Evolutionary conservation across 2,888 invertebrate genomes (phyloP).

Genomic region (Trichopoda pennipes): DNA sequence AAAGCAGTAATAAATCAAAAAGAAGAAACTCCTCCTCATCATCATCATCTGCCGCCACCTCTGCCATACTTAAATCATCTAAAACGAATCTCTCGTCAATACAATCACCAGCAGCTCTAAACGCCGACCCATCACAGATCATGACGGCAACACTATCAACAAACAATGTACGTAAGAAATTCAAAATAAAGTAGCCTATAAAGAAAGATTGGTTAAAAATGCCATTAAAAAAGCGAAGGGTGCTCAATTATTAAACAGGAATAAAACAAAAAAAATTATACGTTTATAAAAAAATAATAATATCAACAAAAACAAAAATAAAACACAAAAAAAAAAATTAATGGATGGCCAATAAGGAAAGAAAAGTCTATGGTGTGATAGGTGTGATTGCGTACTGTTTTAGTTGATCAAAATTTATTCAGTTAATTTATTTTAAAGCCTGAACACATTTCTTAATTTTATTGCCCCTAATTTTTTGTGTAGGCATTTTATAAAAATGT

Average conservation of each 20-base stretch:
- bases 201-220: slow-evolving; percentile 53
- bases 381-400: too few relatives aligned
- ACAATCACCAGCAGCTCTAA: not conserved
- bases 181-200: slow-evolving; percentile 52
- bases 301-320: not conserved
- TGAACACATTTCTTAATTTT: too few relatives aligned
- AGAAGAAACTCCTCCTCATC: slow-evolving; percentile 15
- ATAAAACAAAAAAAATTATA: not conserved
- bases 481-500: too few relatives aligned
- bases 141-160: slow-evolving; percentile 30
- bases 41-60: not conserved
- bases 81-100: slow-evolving; percentile 42
- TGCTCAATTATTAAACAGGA: slow-evolving; percentile 56
- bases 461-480: too few relatives aligned
- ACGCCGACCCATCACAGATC: not conserved
- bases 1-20: slow-evolving; percentile 22
- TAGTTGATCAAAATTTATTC: too few relatives aligned
- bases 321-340: not conserved
- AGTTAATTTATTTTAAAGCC: too few relatives aligned
- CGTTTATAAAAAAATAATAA: slow-evolving; percentile 1
- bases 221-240: slow-evolving; percentile 60
- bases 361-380: too few relatives aligned
- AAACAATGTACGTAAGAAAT: slow-evolving; percentile 53
- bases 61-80: slow-evolving; percentile 26
- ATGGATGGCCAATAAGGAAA: not conserved